phyloP scores from a whole-genome alignment of 2,888 invertebrate genomes.

The Ferdinandea cuprea region DNA sequence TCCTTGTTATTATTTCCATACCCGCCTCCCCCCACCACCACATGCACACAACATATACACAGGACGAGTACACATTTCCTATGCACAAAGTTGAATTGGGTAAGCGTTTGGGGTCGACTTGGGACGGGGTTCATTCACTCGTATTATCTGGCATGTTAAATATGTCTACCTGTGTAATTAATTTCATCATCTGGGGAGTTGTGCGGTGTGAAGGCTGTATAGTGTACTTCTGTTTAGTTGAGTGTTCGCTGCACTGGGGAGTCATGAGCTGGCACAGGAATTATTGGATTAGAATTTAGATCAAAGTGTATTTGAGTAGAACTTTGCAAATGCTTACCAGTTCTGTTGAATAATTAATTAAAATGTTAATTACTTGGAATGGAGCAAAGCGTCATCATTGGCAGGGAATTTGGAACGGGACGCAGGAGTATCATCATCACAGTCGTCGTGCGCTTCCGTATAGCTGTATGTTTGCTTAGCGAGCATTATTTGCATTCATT shows the following conservation, averaged over 20 bases:
- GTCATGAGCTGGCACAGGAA: conserved; percentile 38
- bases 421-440: not conserved
- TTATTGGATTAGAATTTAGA: conserved; percentile 73
- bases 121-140: conserved; percentile 55
- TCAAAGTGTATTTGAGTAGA: conserved; percentile 60
- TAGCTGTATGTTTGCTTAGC: conserved; percentile 1
- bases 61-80: conserved; percentile 30
- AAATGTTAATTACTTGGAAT: conserved; percentile 72
- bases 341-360: conserved; percentile 71
- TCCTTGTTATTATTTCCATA: conserved; percentile 48
- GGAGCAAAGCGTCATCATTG: conserved; percentile 37
- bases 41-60: conserved; percentile 1
- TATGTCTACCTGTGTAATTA: conserved; percentile 74
- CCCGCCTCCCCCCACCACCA: no score
- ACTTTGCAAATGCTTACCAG: conserved; percentile 52
- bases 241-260: conserved; percentile 18
- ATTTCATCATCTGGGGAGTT: conserved; percentile 57
- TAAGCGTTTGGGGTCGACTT: conserved; percentile 19
- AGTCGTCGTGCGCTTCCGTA: conserved; percentile 1
- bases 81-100: conserved; percentile 48
- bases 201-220: conserved; percentile 2
- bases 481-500: conserved; percentile 26
- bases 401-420: not conserved
- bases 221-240: not conserved
- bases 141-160: conserved; percentile 61